Base-by-base conservation (phyloP, 2,113 vertebrate genomes). In the Daboia siamensis region DNA sequence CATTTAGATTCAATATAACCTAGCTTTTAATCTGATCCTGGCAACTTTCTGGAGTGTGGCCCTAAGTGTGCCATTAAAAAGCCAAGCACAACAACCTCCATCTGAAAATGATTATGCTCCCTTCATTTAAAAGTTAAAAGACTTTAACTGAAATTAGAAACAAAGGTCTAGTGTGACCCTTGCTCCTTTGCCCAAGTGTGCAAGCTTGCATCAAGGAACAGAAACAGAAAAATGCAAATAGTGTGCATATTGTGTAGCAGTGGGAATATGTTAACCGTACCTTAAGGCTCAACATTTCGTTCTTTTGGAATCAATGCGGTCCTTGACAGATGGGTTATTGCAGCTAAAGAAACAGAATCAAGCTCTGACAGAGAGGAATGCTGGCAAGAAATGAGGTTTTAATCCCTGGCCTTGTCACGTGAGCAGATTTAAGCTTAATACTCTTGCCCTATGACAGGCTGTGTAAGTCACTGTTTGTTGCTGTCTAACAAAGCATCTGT, bases 401-500 rank as follows among this genome's bases (percentile, higher is more conserved):
- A 52, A 88, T 93, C 23, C 52, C 80, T 13, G 5, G 89, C 24
- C 44, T 46, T 11, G 29, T 93, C 54, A 87, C 44, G 9, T 91
- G 90, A 84, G 52, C 92, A 59, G 29, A 93, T 26, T 88, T 33
- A 59, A 80, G 61, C 26, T 80, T 90, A 90, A 84, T 88, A 39
- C 39, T 56, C n/a, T 57, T 93, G 85, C 61, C 59, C 20, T 33
- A 21, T 87, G 92, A 90, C 59, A 84, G 44, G 89, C 23, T 69
- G 29, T 10, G 9, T 74, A 54, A 74, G 51, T 55, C 51, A 74
- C 59, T 29, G 13, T 26, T 74, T 88, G 51, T 52, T 46, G 91
- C 51, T 56, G 21, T 55, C 33, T 92, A 74, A 88, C 44, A 15
- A 69, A 91, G 52, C 91, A 94, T 88, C 84, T 93, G n/a, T n/a